Conservation (phyloP, 2,888 invertebrate genomes). For the Scaptodrosophila latifasciaeformis region DNA sequence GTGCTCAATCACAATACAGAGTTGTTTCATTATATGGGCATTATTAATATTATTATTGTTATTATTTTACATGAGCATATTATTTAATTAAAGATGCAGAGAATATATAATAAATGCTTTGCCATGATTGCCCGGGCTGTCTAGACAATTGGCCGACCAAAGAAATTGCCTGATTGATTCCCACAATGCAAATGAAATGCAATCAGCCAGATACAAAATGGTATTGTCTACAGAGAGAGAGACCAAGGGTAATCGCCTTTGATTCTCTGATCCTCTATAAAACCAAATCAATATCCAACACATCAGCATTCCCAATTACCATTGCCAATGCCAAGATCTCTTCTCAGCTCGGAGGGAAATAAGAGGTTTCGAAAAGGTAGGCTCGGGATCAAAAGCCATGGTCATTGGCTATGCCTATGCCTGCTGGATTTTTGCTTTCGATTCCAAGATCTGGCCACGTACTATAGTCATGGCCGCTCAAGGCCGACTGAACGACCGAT, state of each 20-base stretch:
- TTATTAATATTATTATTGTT: no score
- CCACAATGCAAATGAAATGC: conserved; percentile 65
- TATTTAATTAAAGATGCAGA: no score
- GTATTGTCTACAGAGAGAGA: no score
- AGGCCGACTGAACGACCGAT: conserved; percentile 36
- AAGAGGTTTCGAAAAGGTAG: no score
- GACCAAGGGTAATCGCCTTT: neutral
- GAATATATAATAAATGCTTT: no score
- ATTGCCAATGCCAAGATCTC: neutral
- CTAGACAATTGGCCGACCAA: conserved; percentile 32
- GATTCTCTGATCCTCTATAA: no score
- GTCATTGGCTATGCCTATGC: conserved; percentile 3
- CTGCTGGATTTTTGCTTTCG: conserved; percentile 51
- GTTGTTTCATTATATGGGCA: conserved; percentile 13
- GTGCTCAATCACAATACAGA: conserved; percentile 53
- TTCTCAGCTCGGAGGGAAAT: no score
- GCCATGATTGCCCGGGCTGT: no score
- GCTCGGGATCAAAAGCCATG: conserved; percentile 8
- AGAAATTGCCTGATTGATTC: conserved; percentile 57
- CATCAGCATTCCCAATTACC: no score
- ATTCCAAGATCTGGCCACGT: conserved; percentile 54
- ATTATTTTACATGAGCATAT: no score
- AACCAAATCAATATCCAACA: no score
- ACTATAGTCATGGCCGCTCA: conserved; percentile 42
- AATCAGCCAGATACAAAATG: conserved; percentile 44